Evolutionary conservation across 1,140 invertebrate species (phyloP).

Genomic region (Phymorhynchus buccinoides): DNA sequence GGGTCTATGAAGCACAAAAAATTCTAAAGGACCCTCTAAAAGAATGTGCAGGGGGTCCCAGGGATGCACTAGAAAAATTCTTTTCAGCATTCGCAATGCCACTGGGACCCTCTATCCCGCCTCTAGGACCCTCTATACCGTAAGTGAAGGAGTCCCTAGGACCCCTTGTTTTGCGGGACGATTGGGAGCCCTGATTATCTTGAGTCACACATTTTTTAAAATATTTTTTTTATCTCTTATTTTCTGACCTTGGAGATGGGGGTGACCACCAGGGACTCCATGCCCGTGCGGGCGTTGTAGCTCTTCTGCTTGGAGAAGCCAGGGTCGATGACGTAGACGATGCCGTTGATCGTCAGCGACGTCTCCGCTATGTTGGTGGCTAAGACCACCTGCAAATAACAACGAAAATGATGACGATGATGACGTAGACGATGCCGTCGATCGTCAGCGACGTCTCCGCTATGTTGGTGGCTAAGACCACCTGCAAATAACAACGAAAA

Average conservation of each 20-base stretch:
- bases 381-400: constrained; percentile 42
- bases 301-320: constrained; percentile 99
- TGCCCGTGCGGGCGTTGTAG: constrained; percentile 97
- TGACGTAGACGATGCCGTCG: constrained; percentile 99
- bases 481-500: constrained; percentile 37
- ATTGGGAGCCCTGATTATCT: too few relatives aligned
- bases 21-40: too few relatives aligned
- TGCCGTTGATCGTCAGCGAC: constrained; percentile 98
- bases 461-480: constrained; percentile 91
- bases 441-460: constrained; percentile 99
- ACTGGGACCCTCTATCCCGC: too few relatives aligned
- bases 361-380: constrained; percentile 99
- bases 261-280: constrained; percentile 98
- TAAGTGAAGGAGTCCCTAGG: too few relatives aligned
- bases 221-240: background rate
- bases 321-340: constrained; percentile 99
- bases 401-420: too few relatives aligned
- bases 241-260: constrained; percentile 89
- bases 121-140: too few relatives aligned
- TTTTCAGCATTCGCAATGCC: too few relatives aligned
- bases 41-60: too few relatives aligned
- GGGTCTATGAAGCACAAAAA: too few relatives aligned
- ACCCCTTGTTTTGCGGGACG: too few relatives aligned
- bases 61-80: too few relatives aligned
- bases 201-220: too few relatives aligned